Evolutionary conservation across 2,113 vertebrate genomes (phyloP), one percentile per base, ranked within the genome.

Genomic region (Bagarius yarrelli): DNA sequence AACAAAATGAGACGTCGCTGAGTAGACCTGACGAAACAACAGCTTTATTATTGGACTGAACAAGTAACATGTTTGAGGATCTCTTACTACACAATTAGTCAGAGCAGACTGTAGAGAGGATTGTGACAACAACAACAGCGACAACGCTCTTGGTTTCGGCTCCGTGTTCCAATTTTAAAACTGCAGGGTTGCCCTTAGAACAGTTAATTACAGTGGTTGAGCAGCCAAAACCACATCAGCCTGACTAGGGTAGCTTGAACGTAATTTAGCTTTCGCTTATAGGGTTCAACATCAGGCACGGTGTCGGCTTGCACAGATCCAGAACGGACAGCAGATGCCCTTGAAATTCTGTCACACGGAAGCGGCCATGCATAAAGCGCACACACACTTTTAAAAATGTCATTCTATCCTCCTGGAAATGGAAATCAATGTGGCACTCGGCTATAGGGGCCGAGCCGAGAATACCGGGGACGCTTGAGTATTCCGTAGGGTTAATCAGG

Each of bases 381-480:
- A 59, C 66, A 72, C 76, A 83, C 77, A 78, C 76, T 81, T 78
- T 83, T 81, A 80, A 78, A 83, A 84, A 83, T 60, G 87, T 81
- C 76, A 85, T 78, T 34, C 80, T 73, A 88, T 84, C 70, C 82
- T 69, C 74, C 61, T 76, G 34, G 60, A 76, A 85, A 79, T 79
- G 84, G 81, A 86, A 87, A 88, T 88, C 85, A 52, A 87, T 87
- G 83, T 78, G 84, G 79, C 56, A 71, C n/a, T 53, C 59, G 73
- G 82, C 50, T 30, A 61, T 61, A 34, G 73, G 47, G 55, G 61
- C 32, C 52, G 56, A 84, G 70, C 72, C 63, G 14, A 40, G 47
- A 66, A 80, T 53, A 63, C 83, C 8, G 9, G 53, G 19, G 77
- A 81, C 47, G 60, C 83, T 76, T 44, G 70, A 80, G 81, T 81